A percentile compares a stretch with the other conserved stretches of the same genome.
These are phyloP conservation scores for Sylvia borin DNA, from an alignment of 2,797 vertebrate species.

Conservation along the genomic window DNA sequence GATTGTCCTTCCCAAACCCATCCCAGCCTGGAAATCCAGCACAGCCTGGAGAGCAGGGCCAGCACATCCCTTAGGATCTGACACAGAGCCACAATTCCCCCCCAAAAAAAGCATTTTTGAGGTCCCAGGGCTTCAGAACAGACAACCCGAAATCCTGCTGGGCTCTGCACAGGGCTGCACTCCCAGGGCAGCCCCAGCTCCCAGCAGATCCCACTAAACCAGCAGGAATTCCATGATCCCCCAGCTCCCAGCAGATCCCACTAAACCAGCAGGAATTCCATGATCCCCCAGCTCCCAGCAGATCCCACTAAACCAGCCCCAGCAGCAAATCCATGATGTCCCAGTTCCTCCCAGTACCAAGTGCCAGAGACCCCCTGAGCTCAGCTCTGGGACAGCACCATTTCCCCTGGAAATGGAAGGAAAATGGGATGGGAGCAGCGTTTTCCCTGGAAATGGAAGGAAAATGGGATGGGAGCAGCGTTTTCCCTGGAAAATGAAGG, in stretches of 20 bases:
- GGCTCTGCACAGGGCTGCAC: neutral
- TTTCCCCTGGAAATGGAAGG: rapidly evolving
- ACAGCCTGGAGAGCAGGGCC: neutral
- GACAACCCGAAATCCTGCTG: neutral
- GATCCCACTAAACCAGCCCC: neutral
- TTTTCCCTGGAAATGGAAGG: rapidly evolving
- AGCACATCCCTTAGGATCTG: neutral
- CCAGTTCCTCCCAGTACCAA: neutral
- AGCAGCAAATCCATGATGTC: neutral
- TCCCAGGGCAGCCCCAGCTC: neutral
- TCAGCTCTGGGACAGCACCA: neutral
- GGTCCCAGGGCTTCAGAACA: neutral
- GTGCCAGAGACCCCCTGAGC: rapidly evolving
- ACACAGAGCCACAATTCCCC: neutral
- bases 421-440: neutral
- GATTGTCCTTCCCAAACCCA: neutral
- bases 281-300: neutral
- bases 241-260: neutral
- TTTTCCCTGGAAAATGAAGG: rapidly evolving
- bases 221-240: neutral
- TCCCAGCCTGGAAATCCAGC: neutral
- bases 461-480: neutral
- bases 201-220: neutral
- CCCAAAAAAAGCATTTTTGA: neutral
- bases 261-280: neutral